These are phyloP conservation scores for Microplitis demolitor DNA, from an alignment of 1,140 invertebrate species.

Conservation along the genomic window DNA sequence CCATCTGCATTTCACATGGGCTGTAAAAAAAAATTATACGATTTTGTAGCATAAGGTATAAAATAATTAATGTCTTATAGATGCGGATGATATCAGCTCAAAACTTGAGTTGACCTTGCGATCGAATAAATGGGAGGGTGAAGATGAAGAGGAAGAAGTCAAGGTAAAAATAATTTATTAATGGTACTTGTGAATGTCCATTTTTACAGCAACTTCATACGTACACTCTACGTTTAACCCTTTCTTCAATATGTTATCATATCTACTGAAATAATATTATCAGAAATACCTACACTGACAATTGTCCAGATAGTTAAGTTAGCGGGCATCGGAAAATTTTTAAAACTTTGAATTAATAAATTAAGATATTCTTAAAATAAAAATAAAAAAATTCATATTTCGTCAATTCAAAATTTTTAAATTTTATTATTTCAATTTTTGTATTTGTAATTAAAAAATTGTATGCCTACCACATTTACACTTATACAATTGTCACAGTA, in stretches of 20 bases:
- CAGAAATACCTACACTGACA: not conserved
- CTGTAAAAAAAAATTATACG: not conserved
- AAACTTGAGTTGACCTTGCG: slow-evolving; percentile 52
- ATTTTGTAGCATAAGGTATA: not conserved
- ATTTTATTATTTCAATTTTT: too few species aligned
- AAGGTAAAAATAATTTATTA: slow-evolving; percentile 66
- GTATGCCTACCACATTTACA: too few species aligned
- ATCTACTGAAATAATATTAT: not conserved
- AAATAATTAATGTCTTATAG: slow-evolving; percentile 41
- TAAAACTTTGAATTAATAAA: too few species aligned
- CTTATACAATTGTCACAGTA: too few species aligned
- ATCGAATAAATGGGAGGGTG: slow-evolving; percentile 84
- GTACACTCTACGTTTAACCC: slow-evolving; percentile 36
- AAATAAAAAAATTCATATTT: too few species aligned
- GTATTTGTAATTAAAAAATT: too few species aligned
- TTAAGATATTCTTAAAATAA: too few species aligned
- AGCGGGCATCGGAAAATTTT: too few species aligned
- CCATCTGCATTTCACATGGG: too few species aligned
- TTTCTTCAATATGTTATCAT: slow-evolving; percentile 41
- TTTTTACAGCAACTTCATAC: not conserved
- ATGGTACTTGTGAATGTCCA: not conserved
- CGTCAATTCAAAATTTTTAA: too few species aligned
- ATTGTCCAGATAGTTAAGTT: too few species aligned
- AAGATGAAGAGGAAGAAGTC: slow-evolving; percentile 81
- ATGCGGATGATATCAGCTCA: slow-evolving; percentile 52